Evolutionary conservation across 2,113 vertebrate genomes (phyloP), one percentile per base, ranked within the genome.

Genomic region (Agelaius phoeniceus): DNA sequence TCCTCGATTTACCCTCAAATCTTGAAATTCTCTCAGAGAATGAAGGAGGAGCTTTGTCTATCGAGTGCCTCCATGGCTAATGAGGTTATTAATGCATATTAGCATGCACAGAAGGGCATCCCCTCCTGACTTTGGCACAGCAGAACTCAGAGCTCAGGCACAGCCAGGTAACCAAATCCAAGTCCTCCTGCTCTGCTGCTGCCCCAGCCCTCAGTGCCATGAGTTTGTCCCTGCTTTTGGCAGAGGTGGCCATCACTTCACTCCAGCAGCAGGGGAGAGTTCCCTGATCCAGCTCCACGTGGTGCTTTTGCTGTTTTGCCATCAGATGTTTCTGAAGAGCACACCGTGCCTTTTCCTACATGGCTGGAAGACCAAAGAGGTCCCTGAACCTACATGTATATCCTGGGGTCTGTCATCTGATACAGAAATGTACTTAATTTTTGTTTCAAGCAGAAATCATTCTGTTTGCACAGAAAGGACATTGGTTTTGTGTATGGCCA

Each of bases 31-130:
- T 73, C 61, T 44, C 49, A 11, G 39, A 80, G 80, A 91, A 76
- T 21, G 48, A 84, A 94, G 73, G 84, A 86, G 37, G 20, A 43
- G 30, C 49, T 87, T 89, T 91, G 48, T 78, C 89, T 71, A 21
- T 31, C 0, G 0, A 62, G 71, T 91, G 62, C 37, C 73, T 81
- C 84, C 33, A 23, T 0, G 0, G 48, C 67, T 84, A 89, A 78
- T 58, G 71, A 91, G 41, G 87, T 84, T 90, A 87, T 91, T 91
- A 93, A 94, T 54, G 44, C 10, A 28, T 21, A 63, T 87, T 44
- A 95, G 55, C 52, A 41, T 18, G 21, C 48, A 80, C 22, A 74
- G 83, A 73, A 68, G 62, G 85, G 59, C 35, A 31, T 81, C 49
- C 24, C 30, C n/a, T 78, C 31, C 71, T 71, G 68, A 39, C 28